phyloP scores from a whole-genome alignment of 1,140 invertebrate species.

The Apis laboriosa region DNA sequence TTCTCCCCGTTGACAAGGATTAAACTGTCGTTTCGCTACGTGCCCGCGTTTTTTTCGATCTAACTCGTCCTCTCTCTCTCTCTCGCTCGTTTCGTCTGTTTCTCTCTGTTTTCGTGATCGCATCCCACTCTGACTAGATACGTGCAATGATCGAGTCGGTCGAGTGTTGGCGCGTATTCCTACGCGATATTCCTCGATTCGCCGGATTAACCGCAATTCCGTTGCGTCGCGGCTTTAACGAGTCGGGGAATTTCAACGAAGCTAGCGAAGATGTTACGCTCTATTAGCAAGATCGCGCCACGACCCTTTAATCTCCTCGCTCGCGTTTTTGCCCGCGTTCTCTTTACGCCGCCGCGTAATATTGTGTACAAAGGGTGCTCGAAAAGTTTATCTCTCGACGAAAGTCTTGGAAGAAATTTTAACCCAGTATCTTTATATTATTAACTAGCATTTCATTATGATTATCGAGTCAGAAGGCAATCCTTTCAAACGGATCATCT shows the following conservation, averaged over 20 bases:
- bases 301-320: not conserved
- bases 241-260: slow-evolving; percentile 21
- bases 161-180: not conserved
- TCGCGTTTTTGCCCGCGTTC: not conserved
- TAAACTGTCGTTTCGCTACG: slow-evolving; percentile 17
- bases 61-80: too few species aligned
- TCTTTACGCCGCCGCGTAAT: not conserved
- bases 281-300: slow-evolving; percentile 4
- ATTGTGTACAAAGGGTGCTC: too few species aligned
- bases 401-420: too few species aligned
- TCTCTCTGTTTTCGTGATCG: not conserved
- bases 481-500: too few species aligned
- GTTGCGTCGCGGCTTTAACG: slow-evolving; percentile 10
- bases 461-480: too few species aligned
- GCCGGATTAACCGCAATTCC: slow-evolving; percentile 26
- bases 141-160: too few species aligned
- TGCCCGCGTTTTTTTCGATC: not conserved
- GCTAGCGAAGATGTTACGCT: not conserved
- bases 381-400: too few species aligned
- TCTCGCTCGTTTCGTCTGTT: too few species aligned
- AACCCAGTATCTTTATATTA: not conserved
- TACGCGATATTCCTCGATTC: not conserved
- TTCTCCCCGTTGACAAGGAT: slow-evolving; percentile 35
- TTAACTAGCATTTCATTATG: too few species aligned
- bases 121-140: not conserved